These are phyloP conservation scores for Penaeus monodon DNA, from an alignment of 2,888 invertebrate species.

Conservation along the genomic window DNA sequence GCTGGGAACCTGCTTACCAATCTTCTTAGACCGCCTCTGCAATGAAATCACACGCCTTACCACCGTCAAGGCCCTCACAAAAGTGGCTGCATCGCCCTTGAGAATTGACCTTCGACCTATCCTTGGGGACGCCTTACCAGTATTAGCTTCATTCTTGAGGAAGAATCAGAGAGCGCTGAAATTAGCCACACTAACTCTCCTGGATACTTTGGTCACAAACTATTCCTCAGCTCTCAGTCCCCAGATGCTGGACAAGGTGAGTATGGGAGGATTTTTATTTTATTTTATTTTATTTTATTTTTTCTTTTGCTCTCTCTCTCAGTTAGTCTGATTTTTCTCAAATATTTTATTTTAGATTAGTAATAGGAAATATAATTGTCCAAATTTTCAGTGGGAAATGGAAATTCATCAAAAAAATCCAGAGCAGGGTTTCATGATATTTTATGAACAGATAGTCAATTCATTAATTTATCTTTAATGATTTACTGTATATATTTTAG, in stretches of 20 bases:
- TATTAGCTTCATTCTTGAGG: constrained; percentile 90
- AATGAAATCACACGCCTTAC: constrained; percentile 98
- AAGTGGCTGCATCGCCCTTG: constrained; percentile 91
- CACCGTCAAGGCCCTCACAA: constrained; percentile 94
- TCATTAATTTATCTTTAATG: background rate
- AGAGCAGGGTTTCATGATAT: too few species aligned
- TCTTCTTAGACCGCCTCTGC: constrained; percentile 92
- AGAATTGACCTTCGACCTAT: constrained; percentile 86
- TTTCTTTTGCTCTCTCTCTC: too few species aligned
- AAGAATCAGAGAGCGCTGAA: constrained; percentile 97
- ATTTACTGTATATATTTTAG: constrained; percentile 68
- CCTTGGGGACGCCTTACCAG: constrained; percentile 88
- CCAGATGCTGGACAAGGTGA: constrained; percentile 80
- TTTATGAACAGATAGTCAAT: background rate
- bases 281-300: too few species aligned
- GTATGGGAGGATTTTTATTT: constrained; percentile 67
- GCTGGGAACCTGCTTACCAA: constrained; percentile 87
- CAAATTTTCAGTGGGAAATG: too few species aligned
- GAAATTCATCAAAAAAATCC: too few species aligned
- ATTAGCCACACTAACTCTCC: constrained; percentile 86
- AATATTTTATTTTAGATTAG: too few species aligned
- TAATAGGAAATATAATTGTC: too few species aligned
- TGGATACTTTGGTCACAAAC: constrained; percentile 91
- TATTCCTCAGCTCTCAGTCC: constrained; percentile 81
- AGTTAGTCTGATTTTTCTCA: too few species aligned